Conservation (phyloP, 2,113 vertebrate genomes). For the Poecile atricapillus region DNA sequence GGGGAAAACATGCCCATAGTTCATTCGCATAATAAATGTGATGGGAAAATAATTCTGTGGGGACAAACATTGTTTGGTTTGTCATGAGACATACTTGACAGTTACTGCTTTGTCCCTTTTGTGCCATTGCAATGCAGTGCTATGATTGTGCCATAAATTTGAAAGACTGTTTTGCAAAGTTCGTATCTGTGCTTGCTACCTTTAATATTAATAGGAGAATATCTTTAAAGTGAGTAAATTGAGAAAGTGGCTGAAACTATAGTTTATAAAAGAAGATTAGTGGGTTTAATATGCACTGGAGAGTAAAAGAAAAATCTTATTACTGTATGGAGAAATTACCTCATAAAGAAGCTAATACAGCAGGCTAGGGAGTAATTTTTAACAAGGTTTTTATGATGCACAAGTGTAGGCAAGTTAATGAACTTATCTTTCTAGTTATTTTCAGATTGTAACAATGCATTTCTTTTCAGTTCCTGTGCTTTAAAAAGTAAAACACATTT, state of each 20-base stretch:
- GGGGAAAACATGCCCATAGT: conserved; percentile 56
- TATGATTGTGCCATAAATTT: conserved; percentile 76
- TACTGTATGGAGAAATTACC: conserved; percentile 96
- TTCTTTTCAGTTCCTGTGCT: conserved; percentile 87
- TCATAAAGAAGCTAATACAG: conserved; percentile 99
- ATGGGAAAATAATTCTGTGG: conserved; percentile 65
- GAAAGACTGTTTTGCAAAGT: conserved; percentile 75
- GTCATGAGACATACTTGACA: conserved; percentile 67
- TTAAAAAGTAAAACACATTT: conserved; percentile 86
- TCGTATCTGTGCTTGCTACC: conserved; percentile 77
- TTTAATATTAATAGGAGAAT: conserved; percentile 85
- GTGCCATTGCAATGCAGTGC: conserved; percentile 62
- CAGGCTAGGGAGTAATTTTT: conserved; percentile 99
- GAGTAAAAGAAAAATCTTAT: conserved; percentile 99
- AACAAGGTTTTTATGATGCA: conserved; percentile 99
- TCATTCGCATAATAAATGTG: conserved; percentile 69
- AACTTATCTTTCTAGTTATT: conserved; percentile 99
- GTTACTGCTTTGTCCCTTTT: conserved; percentile 71
- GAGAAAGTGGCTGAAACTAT: conserved; percentile 82
- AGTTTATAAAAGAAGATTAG: conserved; percentile 99
- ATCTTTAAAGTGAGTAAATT: conserved; percentile 85
- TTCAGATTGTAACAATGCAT: conserved; percentile 89
- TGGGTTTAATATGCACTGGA: conserved; percentile 99
- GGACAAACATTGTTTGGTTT: conserved; percentile 72
- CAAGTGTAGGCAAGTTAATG: conserved; percentile 99